phyloP scores from a whole-genome alignment of 2,888 invertebrate genomes.

The Polia nebulosa region DNA sequence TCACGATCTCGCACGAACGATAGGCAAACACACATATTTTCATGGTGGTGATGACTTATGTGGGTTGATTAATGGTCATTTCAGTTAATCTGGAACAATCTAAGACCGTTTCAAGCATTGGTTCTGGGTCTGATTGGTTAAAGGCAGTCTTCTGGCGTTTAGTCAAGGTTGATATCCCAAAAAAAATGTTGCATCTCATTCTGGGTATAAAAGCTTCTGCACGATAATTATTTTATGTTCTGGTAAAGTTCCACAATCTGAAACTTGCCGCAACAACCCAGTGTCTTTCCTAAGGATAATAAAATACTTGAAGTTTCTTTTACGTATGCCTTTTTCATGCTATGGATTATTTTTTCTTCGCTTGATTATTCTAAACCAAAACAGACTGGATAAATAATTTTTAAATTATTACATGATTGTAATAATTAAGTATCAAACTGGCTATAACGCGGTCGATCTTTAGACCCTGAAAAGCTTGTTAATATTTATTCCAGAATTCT shows the following conservation, averaged over 20 bases:
- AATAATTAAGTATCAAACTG: conserved; percentile 1
- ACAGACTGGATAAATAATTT: not conserved
- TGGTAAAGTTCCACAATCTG: not conserved
- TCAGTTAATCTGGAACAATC: conserved; percentile 7
- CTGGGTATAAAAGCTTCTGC: not conserved
- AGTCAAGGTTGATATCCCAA: not conserved
- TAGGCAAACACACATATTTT: conserved; percentile 42
- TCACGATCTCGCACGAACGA: conserved; percentile 55
- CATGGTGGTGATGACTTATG: conserved; percentile 28
- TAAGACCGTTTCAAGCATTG: not conserved
- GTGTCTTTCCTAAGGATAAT: not conserved
- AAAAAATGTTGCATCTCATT: not conserved
- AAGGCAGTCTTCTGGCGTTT: not conserved
- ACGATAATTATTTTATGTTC: not conserved
- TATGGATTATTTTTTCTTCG: not conserved
- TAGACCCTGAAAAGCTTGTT: conserved; percentile 10
- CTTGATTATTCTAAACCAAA: not conserved
- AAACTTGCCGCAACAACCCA: not conserved
- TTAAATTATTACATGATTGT: too few relatives aligned
- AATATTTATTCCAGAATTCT: conserved; percentile 21
- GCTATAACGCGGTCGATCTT: not conserved
- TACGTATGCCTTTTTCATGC: not conserved
- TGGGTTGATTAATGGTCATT: conserved; percentile 32
- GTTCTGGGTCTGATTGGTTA: not conserved
- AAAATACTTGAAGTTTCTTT: not conserved